Evolutionary conservation across 2,113 vertebrate genomes (phyloP).

Genomic region (Rhinoptilus africanus): DNA sequence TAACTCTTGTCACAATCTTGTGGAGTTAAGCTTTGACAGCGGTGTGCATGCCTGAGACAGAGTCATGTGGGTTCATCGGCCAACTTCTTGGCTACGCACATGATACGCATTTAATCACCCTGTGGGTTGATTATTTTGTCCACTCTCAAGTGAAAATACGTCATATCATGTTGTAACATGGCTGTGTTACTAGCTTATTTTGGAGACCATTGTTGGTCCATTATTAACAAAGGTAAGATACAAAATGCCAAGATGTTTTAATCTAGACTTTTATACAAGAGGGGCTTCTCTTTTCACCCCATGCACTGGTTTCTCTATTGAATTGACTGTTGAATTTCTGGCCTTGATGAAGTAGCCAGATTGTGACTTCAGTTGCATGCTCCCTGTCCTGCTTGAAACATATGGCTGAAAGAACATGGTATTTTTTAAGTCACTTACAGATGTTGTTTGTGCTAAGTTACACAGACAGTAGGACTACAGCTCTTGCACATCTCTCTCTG

Average conservation of each 20-base stretch:
- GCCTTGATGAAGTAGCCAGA: neutral
- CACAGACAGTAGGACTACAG: neutral
- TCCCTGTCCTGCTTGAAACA: neutral
- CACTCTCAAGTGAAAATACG: neutral
- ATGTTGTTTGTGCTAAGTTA: neutral
- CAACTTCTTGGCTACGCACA: neutral
- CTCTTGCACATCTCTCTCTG: neutral
- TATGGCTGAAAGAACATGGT: neutral
- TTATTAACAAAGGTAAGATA: neutral
- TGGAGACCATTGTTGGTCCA: neutral
- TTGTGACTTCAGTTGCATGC: neutral
- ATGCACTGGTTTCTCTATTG: neutral
- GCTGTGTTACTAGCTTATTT: neutral
- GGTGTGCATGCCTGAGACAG: neutral
- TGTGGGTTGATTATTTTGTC: neutral
- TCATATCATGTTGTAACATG: rapidly evolving
- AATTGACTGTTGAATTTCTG: neutral
- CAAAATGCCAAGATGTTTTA: neutral
- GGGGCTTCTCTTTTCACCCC: neutral
- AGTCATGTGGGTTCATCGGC: neutral
- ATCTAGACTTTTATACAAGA: neutral
- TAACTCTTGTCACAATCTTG: neutral
- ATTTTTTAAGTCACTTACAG: neutral
- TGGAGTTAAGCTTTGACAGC: neutral
- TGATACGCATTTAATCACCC: neutral